A percentile compares a stretch with the other conserved stretches of the same genome.
Conservation (phyloP, 2,888 invertebrate species). For the Invenusta paracnida region DNA sequence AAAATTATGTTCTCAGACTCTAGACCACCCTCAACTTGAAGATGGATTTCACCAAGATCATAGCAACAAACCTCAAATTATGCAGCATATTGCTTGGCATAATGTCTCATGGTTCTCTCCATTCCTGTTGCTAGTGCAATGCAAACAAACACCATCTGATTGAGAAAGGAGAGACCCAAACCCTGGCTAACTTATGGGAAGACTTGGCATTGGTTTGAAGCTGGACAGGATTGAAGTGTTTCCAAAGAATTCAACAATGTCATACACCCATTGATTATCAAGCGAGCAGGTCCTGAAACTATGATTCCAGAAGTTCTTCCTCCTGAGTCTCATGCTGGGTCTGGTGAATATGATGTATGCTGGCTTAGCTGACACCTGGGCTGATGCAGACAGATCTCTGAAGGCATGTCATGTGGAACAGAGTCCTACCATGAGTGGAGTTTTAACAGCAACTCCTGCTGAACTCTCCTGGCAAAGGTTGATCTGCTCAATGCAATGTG, state of each 20-base stretch:
- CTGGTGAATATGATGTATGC: background rate
- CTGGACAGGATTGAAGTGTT: background rate
- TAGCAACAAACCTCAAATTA: background rate
- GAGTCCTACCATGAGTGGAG: background rate
- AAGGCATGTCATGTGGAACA: background rate
- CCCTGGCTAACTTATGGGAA: background rate
- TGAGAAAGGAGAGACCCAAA: background rate
- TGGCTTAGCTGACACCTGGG: background rate
- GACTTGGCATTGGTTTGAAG: background rate
- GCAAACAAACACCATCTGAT: background rate
- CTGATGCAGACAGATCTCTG: too few relatives aligned
- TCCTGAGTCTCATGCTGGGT: background rate
- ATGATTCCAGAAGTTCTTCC: background rate
- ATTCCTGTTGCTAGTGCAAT: background rate
- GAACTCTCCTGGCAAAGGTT: background rate
- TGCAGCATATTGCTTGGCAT: background rate
- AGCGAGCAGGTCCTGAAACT: background rate
- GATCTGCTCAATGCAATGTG: background rate
- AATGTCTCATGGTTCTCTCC: background rate
- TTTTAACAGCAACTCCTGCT: too few relatives aligned
- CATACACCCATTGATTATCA: background rate
- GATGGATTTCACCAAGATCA: background rate
- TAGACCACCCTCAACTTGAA: background rate
- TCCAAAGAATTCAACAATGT: background rate
- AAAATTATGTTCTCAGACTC: background rate